These are phyloP conservation scores for Gnathonemus longibarbis DNA, from an alignment of 2,113 vertebrate genomes.

Conservation along the genomic window DNA sequence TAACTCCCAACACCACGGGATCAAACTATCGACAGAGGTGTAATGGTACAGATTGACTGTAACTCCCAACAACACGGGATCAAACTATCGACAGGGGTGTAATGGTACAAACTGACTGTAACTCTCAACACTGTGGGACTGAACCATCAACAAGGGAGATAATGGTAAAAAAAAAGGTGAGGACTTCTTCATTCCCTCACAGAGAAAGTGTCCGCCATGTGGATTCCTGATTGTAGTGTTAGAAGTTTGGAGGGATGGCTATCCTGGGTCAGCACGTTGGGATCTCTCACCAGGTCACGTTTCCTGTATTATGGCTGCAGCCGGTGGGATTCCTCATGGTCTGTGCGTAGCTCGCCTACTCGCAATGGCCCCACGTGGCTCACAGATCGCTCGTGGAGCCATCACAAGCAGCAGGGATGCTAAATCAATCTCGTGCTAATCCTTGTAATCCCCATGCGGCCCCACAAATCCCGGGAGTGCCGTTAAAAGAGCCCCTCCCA, in stretches of 20 bases:
- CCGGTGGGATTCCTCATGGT: background rate
- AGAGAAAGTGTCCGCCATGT: background rate
- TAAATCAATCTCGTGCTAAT: slow-evolving; percentile 22
- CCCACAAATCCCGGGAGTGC: background rate
- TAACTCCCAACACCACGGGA: background rate
- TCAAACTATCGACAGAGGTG: background rate
- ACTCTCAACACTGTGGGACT: background rate
- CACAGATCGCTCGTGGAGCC: background rate
- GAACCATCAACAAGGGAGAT: background rate
- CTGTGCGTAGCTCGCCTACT: background rate
- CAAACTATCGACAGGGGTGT: background rate
- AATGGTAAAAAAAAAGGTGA: background rate
- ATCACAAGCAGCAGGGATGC: slow-evolving; percentile 5
- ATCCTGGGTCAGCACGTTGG: background rate
- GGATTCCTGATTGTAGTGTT: background rate
- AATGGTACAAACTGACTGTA: background rate
- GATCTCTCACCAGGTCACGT: background rate
- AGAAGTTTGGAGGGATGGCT: background rate
- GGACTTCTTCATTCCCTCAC: background rate
- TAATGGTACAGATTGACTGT: background rate
- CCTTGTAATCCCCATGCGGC: background rate
- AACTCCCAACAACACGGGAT: background rate
- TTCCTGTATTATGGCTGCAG: background rate
- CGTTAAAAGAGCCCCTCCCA: background rate
- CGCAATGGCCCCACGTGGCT: background rate